phyloP scores from a whole-genome alignment of 2,888 invertebrate species.

The Diadegma fenestrale region DNA sequence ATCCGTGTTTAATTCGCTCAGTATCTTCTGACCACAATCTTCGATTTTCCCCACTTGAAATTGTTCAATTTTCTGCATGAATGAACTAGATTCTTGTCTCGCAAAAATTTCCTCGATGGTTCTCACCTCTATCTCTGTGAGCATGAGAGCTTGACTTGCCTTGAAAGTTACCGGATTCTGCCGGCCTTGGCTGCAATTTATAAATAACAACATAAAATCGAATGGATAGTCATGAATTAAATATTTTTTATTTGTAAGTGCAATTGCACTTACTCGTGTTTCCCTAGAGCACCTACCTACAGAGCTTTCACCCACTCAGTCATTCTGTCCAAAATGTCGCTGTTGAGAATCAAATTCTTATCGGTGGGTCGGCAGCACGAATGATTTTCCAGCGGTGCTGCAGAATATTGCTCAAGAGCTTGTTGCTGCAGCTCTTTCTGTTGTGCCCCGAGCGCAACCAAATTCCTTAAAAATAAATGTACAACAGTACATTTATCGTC shows the following conservation, averaged over 20 bases:
- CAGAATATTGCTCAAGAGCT: slow-evolving; percentile 48
- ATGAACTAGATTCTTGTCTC: not conserved
- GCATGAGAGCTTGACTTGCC: slow-evolving; percentile 51
- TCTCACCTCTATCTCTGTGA: slow-evolving; percentile 15
- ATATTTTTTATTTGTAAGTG: slow-evolving; percentile 1
- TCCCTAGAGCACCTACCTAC: not conserved
- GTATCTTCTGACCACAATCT: not conserved
- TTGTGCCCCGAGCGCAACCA: too few relatives aligned
- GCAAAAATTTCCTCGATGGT: slow-evolving; percentile 4
- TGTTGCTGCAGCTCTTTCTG: slow-evolving; percentile 54
- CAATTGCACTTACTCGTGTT: not conserved
- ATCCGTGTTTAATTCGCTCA: not conserved
- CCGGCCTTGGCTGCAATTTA: not conserved
- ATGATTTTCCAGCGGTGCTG: slow-evolving; percentile 21
- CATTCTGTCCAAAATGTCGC: not conserved
- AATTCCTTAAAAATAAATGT: too few relatives aligned
- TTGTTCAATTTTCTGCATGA: slow-evolving; percentile 11
- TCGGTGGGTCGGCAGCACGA: not conserved
- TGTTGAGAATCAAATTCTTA: not conserved
- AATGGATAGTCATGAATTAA: not conserved
- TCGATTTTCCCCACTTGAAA: not conserved
- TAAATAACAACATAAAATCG: not conserved
- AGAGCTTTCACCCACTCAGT: not conserved
- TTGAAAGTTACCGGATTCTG: not conserved
- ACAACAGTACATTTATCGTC: too few relatives aligned